Conservation (phyloP, 2,888 invertebrate genomes). For the Escarpia spicata region DNA sequence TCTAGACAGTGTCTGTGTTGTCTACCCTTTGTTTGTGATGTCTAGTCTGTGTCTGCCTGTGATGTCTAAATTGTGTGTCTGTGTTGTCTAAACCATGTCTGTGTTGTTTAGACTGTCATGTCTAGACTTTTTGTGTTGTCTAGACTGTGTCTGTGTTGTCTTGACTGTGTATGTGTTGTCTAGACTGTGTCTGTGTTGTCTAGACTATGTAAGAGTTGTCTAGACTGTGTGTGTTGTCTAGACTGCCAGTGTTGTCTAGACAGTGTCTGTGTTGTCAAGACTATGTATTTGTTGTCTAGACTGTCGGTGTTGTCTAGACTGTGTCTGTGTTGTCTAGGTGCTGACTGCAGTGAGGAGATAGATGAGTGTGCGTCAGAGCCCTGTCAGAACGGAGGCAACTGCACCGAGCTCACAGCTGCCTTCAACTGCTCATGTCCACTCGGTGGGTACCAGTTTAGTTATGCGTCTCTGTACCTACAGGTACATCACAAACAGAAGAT, state of each 20-base stretch:
- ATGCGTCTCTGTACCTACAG: background rate
- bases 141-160: no score
- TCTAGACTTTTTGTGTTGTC: no score
- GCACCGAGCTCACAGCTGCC: background rate
- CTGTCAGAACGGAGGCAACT: conserved; percentile 10
- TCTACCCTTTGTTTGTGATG: background rate
- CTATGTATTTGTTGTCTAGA: background rate
- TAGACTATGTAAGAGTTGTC: no score
- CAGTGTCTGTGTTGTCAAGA: background rate
- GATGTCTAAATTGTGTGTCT: background rate
- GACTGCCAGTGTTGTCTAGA: background rate
- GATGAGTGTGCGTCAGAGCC: conserved; percentile 7
- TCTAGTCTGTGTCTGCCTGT: background rate
- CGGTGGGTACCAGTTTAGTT: background rate
- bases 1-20: background rate
- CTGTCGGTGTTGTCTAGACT: background rate
- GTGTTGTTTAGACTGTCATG: no score
- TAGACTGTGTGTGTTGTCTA: background rate
- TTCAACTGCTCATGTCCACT: conserved; percentile 8
- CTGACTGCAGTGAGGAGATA: conserved; percentile 8
- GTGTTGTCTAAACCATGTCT: no score
- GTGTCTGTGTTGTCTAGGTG: background rate
- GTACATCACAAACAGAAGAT: background rate
- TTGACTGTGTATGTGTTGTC: no score
- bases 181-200: no score